Evolutionary conservation across 2,888 invertebrate species (phyloP), one percentile per base, ranked within the genome.

Genomic region (Emesis castigata): DNA sequence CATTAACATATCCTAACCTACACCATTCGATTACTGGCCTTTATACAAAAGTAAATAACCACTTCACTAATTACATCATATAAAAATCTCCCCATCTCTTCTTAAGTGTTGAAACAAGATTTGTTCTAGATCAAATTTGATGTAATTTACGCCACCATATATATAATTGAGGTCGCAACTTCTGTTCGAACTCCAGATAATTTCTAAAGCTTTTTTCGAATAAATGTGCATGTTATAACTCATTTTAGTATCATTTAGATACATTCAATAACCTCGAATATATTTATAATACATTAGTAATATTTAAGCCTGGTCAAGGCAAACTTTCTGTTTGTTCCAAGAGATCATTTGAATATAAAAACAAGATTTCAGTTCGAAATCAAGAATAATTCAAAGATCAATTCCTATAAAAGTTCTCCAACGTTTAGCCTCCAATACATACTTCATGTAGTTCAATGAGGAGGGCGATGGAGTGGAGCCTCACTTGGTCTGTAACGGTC

Each of bases 401-500:
- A 83, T 34, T 29, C 39, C n/a, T 44, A 44, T 5, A 1, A 22
- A 39, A 58, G 34, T 26, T 26, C 9, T 26, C 48, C n/a, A 65
- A 34, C n/a, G 20, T 56, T 65, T 56, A 39, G 22, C 39, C 39
- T 65, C 56, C 64, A 58, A 48, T 58, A n/a, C 18, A 48, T 48
- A 20, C 56, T 65, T 34, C 34, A 8, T 29, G 61, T 65, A 74
- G 34, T 58, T 78, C 73, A 83, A 69, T 83, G 73, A 39, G 69
- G 90, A 75, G 89, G 90, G 3, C 87, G 79, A 87, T 90, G 78
- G 81, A 89, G 70, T 18, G 89, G 90, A 66, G 93, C 91, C 85
- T 94, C 94, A 89, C 93, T 93, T 11, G 95, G 95, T n/a, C 94
- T 91, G 91, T 94, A 98, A 96, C 98, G 97, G 79, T 97, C 96